Conservation (phyloP, 2,113 vertebrate genomes). For the Merops nubicus region DNA sequence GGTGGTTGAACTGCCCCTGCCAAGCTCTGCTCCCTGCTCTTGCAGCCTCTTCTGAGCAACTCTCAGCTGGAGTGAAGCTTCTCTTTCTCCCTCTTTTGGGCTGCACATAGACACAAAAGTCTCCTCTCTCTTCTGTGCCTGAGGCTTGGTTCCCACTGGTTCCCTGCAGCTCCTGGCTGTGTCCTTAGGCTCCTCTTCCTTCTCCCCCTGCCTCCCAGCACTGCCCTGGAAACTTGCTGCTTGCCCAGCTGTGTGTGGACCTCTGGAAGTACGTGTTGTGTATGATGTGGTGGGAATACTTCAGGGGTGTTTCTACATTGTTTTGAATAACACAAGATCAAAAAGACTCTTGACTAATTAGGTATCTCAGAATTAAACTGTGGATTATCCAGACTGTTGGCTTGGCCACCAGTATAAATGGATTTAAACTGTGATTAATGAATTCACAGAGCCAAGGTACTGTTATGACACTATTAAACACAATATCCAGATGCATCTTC, state of each 20-base stretch:
- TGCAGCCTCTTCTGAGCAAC: conserved; percentile 36
- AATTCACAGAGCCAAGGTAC: background rate
- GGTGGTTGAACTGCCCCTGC: background rate
- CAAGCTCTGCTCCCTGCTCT: conserved; percentile 15
- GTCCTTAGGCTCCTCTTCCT: background rate
- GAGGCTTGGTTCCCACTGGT: background rate
- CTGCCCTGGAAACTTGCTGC: background rate
- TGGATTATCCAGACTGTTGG: background rate
- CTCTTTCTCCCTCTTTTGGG: background rate
- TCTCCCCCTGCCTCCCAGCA: background rate
- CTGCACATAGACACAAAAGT: background rate
- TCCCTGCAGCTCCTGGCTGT: background rate
- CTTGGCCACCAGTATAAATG: background rate
- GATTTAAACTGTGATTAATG: background rate
- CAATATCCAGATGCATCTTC: background rate
- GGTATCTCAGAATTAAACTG: background rate
- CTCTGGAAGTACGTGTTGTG: fast-evolving
- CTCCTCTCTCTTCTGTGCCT: background rate
- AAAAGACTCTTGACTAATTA: background rate
- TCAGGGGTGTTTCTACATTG: background rate
- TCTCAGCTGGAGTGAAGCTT: background rate
- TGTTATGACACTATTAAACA: background rate
- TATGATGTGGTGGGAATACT: background rate
- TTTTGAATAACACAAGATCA: background rate
- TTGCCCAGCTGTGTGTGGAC: background rate